These are phyloP conservation scores for Micrasema longulum DNA, from an alignment of 1,140 invertebrate genomes.

Conservation along the genomic window DNA sequence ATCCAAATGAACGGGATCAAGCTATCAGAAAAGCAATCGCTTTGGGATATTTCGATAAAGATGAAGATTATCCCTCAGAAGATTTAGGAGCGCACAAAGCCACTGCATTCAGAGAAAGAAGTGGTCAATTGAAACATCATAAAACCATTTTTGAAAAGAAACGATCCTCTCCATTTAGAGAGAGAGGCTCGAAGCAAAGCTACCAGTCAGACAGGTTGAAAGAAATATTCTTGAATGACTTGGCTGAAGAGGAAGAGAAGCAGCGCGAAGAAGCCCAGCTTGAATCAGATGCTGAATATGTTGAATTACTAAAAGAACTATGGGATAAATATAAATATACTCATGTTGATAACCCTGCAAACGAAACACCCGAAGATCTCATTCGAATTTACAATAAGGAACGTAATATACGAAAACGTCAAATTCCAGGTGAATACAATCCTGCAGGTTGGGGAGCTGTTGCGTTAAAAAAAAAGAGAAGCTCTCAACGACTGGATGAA, in stretches of 20 bases:
- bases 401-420: slow-evolving; percentile 61
- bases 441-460: slow-evolving; percentile 61
- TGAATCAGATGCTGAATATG: slow-evolving; percentile 68
- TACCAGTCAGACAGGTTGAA: slow-evolving; percentile 69
- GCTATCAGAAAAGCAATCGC: slow-evolving; percentile 19
- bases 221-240: slow-evolving; percentile 69
- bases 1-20: slow-evolving; percentile 28
- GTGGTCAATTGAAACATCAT: slow-evolving; percentile 28
- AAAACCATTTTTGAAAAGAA: slow-evolving; percentile 43
- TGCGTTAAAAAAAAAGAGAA: slow-evolving; percentile 66
- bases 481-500: slow-evolving; percentile 59
- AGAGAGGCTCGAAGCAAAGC: slow-evolving; percentile 60
- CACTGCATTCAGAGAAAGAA: slow-evolving; percentile 48
- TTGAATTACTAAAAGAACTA: slow-evolving; percentile 68
- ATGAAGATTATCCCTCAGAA: slow-evolving; percentile 44
- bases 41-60: slow-evolving; percentile 43
- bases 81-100: slow-evolving; percentile 39
- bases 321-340: slow-evolving; percentile 71
- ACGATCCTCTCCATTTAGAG: slow-evolving; percentile 67
- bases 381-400: slow-evolving; percentile 64
- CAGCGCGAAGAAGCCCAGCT: slow-evolving; percentile 54
- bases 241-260: slow-evolving; percentile 62
- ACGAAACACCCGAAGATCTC: slow-evolving; percentile 60
- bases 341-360: slow-evolving; percentile 55
- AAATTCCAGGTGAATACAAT: slow-evolving; percentile 49